These are phyloP conservation scores for Tupiocoris notatus DNA, from an alignment of 2,888 invertebrate genomes.

Conservation along the genomic window DNA sequence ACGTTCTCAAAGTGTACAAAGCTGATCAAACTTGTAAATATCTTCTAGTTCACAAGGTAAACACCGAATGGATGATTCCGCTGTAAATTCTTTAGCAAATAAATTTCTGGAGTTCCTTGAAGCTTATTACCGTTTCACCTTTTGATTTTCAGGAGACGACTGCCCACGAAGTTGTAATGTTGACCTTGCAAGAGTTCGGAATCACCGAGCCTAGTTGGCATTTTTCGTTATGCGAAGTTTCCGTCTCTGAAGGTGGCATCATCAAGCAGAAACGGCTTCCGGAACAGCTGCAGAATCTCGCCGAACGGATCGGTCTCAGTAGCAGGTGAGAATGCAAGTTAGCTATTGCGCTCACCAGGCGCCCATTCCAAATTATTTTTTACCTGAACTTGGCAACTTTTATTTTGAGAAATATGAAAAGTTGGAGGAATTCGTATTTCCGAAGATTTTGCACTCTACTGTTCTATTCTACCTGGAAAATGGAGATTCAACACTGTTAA, in stretches of 20 bases:
- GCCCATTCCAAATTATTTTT: too few relatives aligned
- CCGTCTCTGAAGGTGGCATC: conserved; percentile 91
- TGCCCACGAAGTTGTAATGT: conserved; percentile 83
- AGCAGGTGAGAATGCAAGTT: conserved; percentile 59
- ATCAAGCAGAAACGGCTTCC: conserved; percentile 94
- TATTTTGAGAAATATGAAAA: too few relatives aligned
- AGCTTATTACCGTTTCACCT: not conserved
- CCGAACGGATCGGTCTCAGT: conserved; percentile 83
- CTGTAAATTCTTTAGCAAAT: too few relatives aligned
- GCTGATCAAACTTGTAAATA: conserved; percentile 98
- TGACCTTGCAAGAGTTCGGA: conserved; percentile 93
- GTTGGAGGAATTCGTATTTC: too few relatives aligned
- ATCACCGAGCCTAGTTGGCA: conserved; percentile 92
- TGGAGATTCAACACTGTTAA: too few relatives aligned
- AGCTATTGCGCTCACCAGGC: too few relatives aligned
- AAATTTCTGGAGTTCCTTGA: too few relatives aligned
- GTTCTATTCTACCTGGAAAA: too few relatives aligned
- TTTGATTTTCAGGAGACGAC: conserved; percentile 59
- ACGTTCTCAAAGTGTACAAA: conserved; percentile 93
- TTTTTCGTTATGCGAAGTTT: conserved; percentile 93
- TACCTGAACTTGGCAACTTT: too few relatives aligned
- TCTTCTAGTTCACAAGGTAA: conserved; percentile 86
- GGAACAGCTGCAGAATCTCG: conserved; percentile 91
- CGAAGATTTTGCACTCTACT: too few relatives aligned
- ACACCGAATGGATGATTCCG: too few relatives aligned